Conservation (phyloP, 2,797 vertebrate genomes). For the Gila robusta region DNA sequence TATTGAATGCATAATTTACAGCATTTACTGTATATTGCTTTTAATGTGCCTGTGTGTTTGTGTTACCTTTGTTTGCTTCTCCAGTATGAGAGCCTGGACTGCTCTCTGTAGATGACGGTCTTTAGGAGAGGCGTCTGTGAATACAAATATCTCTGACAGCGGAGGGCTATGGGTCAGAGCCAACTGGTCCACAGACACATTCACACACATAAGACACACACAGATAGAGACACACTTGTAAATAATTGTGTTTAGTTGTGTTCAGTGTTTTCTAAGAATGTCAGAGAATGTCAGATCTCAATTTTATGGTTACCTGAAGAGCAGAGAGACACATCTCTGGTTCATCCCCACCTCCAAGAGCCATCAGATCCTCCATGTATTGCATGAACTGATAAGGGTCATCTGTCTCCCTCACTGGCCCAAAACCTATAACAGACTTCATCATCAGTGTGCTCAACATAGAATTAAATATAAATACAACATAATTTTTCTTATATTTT, state of each 20-base stretch:
- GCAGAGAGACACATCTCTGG: constrained; percentile 92
- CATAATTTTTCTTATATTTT: no score
- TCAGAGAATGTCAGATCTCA: not conserved
- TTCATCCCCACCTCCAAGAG: constrained; percentile 87
- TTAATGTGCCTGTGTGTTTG: not conserved
- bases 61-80: constrained; percentile 84
- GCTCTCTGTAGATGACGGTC: constrained; percentile 80
- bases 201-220: constrained; percentile 27
- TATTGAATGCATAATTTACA: not conserved
- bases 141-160: constrained; percentile 88
- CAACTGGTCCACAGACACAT: constrained; percentile 72
- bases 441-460: not conserved
- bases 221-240: not conserved
- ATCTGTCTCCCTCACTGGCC: constrained; percentile 84
- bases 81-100: constrained; percentile 81
- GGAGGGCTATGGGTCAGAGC: constrained; percentile 87
- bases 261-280: not conserved
- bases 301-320: constrained; percentile 77
- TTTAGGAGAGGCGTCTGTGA: constrained; percentile 90
- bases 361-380: constrained; percentile 78
- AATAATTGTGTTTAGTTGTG: not conserved
- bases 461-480: not conserved
- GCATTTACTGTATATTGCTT: not conserved
- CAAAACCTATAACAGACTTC: constrained; percentile 74
- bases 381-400: constrained; percentile 83